A percentile compares a stretch with the other conserved stretches of the same genome.
Conservation (phyloP, 2,797 vertebrate species). For the Momotus momota region DNA sequence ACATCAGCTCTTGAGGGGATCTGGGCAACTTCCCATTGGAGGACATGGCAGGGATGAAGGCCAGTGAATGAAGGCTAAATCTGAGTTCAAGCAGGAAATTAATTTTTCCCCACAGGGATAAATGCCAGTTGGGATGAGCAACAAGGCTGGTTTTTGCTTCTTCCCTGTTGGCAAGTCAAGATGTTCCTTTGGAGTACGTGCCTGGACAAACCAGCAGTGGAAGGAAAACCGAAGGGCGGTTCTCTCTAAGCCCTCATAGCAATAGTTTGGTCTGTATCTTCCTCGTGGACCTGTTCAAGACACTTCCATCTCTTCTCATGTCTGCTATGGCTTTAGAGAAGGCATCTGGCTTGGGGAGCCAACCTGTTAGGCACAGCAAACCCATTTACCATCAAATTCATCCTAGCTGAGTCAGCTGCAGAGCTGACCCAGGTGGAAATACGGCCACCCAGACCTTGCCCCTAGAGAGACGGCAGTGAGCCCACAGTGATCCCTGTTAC, state of each 20-base stretch:
- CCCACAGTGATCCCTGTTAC: accelerated
- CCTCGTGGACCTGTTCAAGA: background rate
- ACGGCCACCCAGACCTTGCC: background rate
- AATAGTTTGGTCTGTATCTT: background rate
- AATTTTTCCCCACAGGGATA: background rate
- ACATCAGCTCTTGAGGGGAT: background rate
- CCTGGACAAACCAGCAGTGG: background rate
- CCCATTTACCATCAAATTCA: background rate
- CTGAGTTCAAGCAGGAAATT: background rate
- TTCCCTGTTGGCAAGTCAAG: background rate
- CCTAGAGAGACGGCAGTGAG: background rate
- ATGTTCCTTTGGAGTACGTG: background rate
- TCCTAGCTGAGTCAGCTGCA: background rate
- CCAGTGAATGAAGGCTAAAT: background rate
- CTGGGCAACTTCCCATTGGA: background rate
- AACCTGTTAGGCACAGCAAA: background rate
- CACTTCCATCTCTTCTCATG: background rate
- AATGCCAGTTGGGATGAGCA: accelerated
- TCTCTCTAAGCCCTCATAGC: background rate
- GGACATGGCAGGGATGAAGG: background rate
- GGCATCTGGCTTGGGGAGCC: accelerated
- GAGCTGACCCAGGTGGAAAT: background rate
- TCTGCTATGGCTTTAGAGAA: background rate
- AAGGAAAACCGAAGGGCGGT: background rate
- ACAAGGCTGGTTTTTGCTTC: background rate